Evolutionary conservation across 2,113 vertebrate species (phyloP).

Genomic region (Toxotes chatareus): DNA sequence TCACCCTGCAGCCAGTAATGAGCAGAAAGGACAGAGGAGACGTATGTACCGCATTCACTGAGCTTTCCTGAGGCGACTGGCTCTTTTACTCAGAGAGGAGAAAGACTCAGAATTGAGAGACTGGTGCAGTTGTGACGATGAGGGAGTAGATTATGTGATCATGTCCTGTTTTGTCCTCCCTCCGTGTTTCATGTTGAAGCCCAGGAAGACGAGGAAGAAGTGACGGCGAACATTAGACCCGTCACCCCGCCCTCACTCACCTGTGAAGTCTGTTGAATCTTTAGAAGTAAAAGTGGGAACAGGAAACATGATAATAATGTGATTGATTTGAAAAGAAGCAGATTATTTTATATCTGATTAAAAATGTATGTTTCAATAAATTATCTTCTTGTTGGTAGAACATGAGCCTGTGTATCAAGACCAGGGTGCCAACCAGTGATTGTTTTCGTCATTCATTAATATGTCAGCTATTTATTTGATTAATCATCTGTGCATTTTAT

Average conservation of each 20-base stretch:
- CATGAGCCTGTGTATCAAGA: too few species aligned
- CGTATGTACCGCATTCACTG: neutral
- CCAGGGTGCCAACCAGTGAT: too few species aligned
- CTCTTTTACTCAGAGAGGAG: slow-evolving; percentile 43
- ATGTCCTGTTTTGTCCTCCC: slow-evolving; percentile 12
- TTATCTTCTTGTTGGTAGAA: too few species aligned
- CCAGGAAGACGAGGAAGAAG: slow-evolving; percentile 48
- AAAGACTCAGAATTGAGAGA: slow-evolving; percentile 36
- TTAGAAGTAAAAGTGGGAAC: neutral
- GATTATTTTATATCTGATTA: too few species aligned
- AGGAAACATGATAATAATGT: neutral
- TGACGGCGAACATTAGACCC: slow-evolving; percentile 45
- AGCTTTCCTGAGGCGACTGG: slow-evolving; percentile 43
- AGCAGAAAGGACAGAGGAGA: slow-evolving; percentile 51
- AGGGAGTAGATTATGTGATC: slow-evolving; percentile 55
- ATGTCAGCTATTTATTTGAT: too few species aligned
- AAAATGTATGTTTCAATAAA: too few species aligned
- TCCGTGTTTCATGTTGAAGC: slow-evolving; percentile 47
- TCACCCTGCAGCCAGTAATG: slow-evolving; percentile 55
- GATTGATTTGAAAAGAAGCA: too few species aligned
- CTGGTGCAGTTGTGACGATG: neutral
- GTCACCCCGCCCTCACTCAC: too few species aligned
- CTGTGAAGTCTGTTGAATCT: too few species aligned
- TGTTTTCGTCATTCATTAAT: too few species aligned
- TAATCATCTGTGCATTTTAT: too few species aligned